phyloP scores from a whole-genome alignment of 2,113 vertebrate genomes.

The Glareola pratincola region DNA sequence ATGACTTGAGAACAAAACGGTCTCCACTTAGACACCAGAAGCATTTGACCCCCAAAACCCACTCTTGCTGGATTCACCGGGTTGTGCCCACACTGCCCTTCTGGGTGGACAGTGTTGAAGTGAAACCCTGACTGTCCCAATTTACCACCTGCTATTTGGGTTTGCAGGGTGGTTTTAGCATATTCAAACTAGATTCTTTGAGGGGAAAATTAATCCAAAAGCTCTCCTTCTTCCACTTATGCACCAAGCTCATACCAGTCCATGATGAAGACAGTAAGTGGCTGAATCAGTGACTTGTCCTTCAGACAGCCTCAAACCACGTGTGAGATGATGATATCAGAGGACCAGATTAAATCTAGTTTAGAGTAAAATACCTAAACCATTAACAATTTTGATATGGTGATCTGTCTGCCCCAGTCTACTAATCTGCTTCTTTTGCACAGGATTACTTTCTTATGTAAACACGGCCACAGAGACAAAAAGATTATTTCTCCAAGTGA shows the following conservation, averaged over 20 bases:
- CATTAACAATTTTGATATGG: neutral
- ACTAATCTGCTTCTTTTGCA: neutral
- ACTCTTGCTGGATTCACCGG: neutral
- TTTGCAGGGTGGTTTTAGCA: neutral
- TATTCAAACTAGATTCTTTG: neutral
- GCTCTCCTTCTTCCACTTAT: neutral
- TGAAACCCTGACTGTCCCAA: neutral
- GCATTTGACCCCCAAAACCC: neutral
- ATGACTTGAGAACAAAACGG: slow-evolving; percentile 3
- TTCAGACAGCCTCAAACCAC: neutral
- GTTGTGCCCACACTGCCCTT: neutral
- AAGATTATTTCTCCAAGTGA: neutral
- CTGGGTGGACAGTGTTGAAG: neutral
- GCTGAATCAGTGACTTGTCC: neutral
- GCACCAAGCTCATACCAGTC: neutral
- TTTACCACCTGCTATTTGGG: neutral
- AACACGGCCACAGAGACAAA: neutral
- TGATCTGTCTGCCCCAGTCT: neutral
- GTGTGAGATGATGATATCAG: neutral
- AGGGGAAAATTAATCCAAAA: neutral
- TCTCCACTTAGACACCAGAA: neutral
- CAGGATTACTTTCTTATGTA: neutral
- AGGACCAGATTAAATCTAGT: neutral
- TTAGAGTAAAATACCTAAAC: neutral
- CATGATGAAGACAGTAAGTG: neutral